Percentiles rank a stretch among this genome's conserved stretches.
phyloP scores from a whole-genome alignment of 2,113 vertebrate genomes.

The Hystrix brachyura region DNA sequence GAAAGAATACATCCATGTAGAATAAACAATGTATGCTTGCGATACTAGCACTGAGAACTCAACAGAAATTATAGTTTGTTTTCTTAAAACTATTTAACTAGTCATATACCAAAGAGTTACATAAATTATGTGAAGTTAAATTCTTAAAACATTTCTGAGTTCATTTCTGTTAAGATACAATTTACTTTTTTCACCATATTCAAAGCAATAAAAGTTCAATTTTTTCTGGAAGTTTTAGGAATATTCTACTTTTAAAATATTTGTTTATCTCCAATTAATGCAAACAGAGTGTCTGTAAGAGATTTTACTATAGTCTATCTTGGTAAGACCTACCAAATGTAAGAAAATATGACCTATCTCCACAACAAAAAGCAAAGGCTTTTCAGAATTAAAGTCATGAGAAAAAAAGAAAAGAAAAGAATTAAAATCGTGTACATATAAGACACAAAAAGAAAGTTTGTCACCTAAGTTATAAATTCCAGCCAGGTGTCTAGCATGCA shows the following conservation, averaged over 20 bases:
- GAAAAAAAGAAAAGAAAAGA: no score
- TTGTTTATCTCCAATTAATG: background rate
- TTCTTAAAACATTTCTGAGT: background rate
- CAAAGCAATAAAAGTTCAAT: background rate
- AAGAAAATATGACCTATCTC: background rate
- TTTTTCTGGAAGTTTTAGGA: background rate
- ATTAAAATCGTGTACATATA: no score
- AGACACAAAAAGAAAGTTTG: background rate
- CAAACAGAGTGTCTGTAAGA: background rate
- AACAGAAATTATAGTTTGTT: background rate
- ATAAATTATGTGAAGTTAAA: slow-evolving; percentile 2
- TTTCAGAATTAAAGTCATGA: slow-evolving; percentile 32
- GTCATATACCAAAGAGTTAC: background rate
- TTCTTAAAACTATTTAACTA: slow-evolving; percentile 26
- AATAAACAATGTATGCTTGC: background rate
- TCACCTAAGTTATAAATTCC: background rate
- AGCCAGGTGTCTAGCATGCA: background rate
- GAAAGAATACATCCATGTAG: background rate
- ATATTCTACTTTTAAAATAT: background rate
- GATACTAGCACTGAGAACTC: background rate
- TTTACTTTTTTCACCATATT: background rate
- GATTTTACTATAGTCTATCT: background rate
- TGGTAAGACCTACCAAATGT: background rate
- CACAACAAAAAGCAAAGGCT: background rate
- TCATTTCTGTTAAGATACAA: background rate